Conservation (phyloP, 2,888 invertebrate species). For the Heliconius aoede region DNA sequence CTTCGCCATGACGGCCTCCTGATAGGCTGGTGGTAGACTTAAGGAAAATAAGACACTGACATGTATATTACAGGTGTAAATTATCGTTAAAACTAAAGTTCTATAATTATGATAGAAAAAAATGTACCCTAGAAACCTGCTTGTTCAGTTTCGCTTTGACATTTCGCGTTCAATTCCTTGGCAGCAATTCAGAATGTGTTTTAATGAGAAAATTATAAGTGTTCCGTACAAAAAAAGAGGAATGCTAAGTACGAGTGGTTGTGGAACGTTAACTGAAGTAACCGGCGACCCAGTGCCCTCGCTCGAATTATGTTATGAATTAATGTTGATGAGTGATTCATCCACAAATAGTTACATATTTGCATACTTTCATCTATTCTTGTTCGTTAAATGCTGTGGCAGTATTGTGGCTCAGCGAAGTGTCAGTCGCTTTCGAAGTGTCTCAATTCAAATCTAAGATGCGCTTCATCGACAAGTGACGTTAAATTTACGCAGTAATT, state of each 20-base stretch:
- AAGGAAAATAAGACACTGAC: too few species aligned
- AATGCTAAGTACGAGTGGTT: conserved; percentile 32
- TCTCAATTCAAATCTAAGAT: too few species aligned
- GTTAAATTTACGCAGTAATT: too few species aligned
- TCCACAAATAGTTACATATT: conserved; percentile 18
- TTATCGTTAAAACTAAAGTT: too few species aligned
- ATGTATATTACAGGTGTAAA: too few species aligned
- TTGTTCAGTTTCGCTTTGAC: conserved; percentile 27
- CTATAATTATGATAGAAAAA: not conserved
- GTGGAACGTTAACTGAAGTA: conserved; percentile 39
- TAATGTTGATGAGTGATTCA: conserved; percentile 46
- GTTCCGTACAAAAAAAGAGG: conserved; percentile 39
- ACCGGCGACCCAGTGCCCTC: conserved; percentile 42
- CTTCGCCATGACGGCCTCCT: too few species aligned
- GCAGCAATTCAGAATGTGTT: conserved; percentile 39
- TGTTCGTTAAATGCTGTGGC: too few species aligned
- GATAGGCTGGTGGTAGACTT: too few species aligned
- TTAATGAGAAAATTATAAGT: conserved; percentile 46
- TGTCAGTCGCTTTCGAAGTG: too few species aligned
- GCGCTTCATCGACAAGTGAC: too few species aligned
- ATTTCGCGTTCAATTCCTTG: conserved; percentile 37
- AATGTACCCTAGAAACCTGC: conserved; percentile 16
- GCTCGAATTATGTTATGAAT: conserved; percentile 34
- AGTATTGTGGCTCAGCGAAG: too few species aligned
- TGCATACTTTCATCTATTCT: not conserved